phyloP scores from a whole-genome alignment of 2,113 vertebrate genomes.

The Macheiramphus alcinus region DNA sequence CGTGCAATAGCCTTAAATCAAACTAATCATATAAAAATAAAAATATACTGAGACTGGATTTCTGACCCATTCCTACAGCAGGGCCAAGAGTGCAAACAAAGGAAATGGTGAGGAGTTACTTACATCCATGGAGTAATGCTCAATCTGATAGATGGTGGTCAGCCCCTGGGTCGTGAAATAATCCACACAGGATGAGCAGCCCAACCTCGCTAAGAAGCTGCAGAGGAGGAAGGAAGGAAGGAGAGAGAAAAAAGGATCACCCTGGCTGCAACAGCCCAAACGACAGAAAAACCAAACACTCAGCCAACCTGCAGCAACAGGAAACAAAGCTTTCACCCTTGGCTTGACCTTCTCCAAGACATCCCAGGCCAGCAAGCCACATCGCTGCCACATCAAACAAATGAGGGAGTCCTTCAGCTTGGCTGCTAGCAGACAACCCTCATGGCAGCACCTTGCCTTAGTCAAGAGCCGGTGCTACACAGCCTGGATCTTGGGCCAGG shows the following conservation, averaged over 20 bases:
- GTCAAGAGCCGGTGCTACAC: background rate
- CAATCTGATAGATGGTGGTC: slow-evolving; percentile 99
- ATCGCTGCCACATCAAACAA: background rate
- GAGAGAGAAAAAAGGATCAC: slow-evolving; percentile 81
- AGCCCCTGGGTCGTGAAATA: slow-evolving; percentile 99
- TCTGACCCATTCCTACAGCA: slow-evolving; percentile 19
- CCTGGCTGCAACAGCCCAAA: slow-evolving; percentile 77
- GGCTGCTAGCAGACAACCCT: background rate
- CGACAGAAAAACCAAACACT: slow-evolving; percentile 72
- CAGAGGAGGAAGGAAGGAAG: slow-evolving; percentile 71
- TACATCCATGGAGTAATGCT: slow-evolving; percentile 99
- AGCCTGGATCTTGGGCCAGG: background rate
- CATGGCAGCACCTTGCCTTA: background rate
- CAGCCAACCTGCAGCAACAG: slow-evolving; percentile 65
- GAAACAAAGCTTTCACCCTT: slow-evolving; percentile 49
- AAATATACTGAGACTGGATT: background rate
- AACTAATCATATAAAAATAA: background rate
- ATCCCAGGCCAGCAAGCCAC: slow-evolving; percentile 8
- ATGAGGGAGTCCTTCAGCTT: background rate
- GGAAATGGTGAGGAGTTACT: slow-evolving; percentile 77
- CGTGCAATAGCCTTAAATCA: background rate
- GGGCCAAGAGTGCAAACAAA: slow-evolving; percentile 41
- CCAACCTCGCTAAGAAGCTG: slow-evolving; percentile 98
- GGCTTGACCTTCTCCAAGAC: slow-evolving; percentile 26
- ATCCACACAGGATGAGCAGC: slow-evolving; percentile 98